phyloP scores from a whole-genome alignment of 2,888 invertebrate genomes.

The Pristionchus maxplancki region DNA sequence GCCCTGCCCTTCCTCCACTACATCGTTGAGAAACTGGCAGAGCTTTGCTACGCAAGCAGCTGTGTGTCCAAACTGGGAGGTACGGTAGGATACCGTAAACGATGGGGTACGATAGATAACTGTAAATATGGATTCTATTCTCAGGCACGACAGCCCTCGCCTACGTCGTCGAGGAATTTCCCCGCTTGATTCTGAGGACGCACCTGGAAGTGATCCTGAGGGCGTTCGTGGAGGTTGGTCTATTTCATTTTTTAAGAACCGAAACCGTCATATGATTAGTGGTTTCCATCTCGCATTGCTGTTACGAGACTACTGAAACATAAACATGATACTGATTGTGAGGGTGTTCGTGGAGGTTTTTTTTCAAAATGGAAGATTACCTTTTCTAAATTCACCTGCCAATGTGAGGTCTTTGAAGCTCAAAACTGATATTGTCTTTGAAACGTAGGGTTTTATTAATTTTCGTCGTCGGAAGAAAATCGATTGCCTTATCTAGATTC shows the following conservation, averaged over 20 bases:
- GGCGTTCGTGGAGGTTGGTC: slow-evolving; percentile 64
- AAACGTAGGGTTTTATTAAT: too few relatives aligned
- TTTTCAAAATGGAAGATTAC: too few relatives aligned
- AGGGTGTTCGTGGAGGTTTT: too few relatives aligned
- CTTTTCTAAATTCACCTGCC: too few relatives aligned
- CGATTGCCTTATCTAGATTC: too few relatives aligned
- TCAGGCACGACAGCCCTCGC: slow-evolving; percentile 81
- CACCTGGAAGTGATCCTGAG: slow-evolving; percentile 90
- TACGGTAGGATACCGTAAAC: background rate
- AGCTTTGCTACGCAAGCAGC: slow-evolving; percentile 94
- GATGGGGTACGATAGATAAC: background rate
- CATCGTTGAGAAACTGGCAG: slow-evolving; percentile 92
- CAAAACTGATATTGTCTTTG: too few relatives aligned
- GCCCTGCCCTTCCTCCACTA: slow-evolving; percentile 94
- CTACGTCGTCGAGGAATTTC: slow-evolving; percentile 91
- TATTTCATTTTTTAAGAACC: background rate
- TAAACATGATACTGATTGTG: too few relatives aligned
- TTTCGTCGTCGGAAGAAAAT: too few relatives aligned
- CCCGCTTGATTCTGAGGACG: slow-evolving; percentile 81
- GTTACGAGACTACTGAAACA: too few relatives aligned
- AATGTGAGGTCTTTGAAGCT: too few relatives aligned
- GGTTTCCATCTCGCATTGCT: background rate
- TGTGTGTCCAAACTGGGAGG: slow-evolving; percentile 99
- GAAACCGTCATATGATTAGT: background rate
- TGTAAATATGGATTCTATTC: background rate